These are phyloP conservation scores for Chiroxiphia lanceolata DNA, from an alignment of 2,797 vertebrate species.

Conservation along the genomic window DNA sequence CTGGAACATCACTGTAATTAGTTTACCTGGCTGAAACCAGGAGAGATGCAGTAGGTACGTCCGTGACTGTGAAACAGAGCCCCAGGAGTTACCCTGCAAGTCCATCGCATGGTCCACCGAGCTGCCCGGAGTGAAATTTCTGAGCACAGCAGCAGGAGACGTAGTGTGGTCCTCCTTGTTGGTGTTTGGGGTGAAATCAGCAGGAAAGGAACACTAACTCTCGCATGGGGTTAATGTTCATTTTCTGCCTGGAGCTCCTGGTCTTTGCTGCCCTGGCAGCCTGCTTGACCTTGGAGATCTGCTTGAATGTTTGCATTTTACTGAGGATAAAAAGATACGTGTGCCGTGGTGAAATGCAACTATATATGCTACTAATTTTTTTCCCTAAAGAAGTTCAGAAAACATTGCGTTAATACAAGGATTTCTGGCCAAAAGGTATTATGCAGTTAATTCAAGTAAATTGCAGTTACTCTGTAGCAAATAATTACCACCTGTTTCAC, in stretches of 20 bases:
- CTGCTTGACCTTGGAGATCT: not conserved
- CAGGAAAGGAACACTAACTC: not conserved
- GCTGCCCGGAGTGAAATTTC: not conserved
- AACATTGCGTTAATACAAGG: not conserved
- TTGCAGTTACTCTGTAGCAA: constrained; percentile 37
- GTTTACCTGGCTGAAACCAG: not conserved
- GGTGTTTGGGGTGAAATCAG: not conserved
- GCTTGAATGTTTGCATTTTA: not conserved
- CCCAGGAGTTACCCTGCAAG: not conserved
- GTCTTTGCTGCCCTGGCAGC: not conserved
- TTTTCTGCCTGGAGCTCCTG: not conserved
- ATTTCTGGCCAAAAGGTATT: constrained; percentile 47
- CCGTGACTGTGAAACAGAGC: not conserved
- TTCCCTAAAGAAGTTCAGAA: not conserved
- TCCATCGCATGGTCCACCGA: accelerated
- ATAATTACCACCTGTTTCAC: constrained; percentile 53
- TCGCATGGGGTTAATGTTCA: not conserved
- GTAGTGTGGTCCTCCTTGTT: accelerated
- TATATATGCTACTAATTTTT: not conserved
- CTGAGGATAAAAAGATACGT: not conserved
- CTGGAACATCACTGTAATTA: not conserved
- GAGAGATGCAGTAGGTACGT: not conserved
- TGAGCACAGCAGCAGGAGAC: not conserved
- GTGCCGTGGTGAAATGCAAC: not conserved
- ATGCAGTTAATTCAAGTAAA: constrained; percentile 39